phyloP scores from a whole-genome alignment of 2,113 vertebrate genomes.

The Dicrurus megarhynchus region DNA sequence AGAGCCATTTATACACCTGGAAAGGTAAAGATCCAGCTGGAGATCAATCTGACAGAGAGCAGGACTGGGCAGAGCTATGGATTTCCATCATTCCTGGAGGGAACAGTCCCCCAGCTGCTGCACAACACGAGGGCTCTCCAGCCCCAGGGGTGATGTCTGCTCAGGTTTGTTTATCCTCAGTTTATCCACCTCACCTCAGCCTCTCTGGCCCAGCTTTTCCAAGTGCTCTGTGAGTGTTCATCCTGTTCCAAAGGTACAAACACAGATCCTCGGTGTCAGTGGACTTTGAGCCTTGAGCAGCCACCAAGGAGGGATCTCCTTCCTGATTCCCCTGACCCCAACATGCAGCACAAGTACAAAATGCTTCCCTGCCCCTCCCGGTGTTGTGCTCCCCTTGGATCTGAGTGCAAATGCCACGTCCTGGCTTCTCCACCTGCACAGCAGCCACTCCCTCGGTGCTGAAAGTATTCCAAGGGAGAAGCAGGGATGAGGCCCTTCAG shows the following conservation, averaged over 20 bases:
- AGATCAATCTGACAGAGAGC: background rate
- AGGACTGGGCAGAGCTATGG: background rate
- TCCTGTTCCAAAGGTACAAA: background rate
- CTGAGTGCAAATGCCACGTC: background rate
- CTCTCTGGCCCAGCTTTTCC: background rate
- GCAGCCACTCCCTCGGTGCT: background rate
- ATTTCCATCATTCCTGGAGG: background rate
- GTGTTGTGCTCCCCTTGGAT: fast-evolving
- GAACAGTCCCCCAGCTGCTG: background rate
- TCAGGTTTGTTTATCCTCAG: background rate
- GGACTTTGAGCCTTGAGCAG: background rate
- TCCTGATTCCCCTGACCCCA: background rate
- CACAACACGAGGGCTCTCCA: background rate
- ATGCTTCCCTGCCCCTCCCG: background rate
- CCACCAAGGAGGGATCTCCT: background rate
- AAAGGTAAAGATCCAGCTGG: background rate
- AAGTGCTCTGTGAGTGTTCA: background rate
- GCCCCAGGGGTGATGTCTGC: background rate
- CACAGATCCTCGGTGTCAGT: too few species aligned
- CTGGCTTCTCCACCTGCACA: background rate
- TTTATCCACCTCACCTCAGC: background rate
- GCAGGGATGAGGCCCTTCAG: background rate
- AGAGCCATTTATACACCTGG: background rate
- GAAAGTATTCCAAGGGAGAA: background rate
- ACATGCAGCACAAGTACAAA: background rate